Conservation (phyloP, 2,113 vertebrate genomes). For the Grammomys dolichurus region DNA sequence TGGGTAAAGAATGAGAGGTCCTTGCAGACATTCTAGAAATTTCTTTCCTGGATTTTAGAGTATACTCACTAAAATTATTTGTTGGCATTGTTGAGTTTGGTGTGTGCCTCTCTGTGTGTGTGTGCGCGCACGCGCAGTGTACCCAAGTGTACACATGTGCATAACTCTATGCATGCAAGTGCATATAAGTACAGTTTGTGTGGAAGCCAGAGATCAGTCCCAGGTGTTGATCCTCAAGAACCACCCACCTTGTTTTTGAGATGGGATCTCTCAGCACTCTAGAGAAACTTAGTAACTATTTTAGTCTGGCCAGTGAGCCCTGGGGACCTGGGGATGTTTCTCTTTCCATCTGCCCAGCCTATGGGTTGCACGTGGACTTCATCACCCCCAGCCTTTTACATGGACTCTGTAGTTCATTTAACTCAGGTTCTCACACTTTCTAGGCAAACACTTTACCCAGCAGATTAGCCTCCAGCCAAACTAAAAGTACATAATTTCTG, state of each 20-base stretch:
- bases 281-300: not conserved
- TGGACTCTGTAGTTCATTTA: too few relatives aligned
- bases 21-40: not conserved
- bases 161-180: not conserved
- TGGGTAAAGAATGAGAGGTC: rapidly evolving
- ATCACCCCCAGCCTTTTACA: not conserved
- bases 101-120: not conserved
- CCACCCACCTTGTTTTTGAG: not conserved
- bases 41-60: not conserved
- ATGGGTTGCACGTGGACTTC: too few relatives aligned
- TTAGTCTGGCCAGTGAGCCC: too few relatives aligned
- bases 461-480: not conserved
- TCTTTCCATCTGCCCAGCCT: not conserved
- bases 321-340: not conserved
- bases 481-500: rapidly evolving
- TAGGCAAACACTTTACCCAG: too few relatives aligned
- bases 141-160: not conserved
- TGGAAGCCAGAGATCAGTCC: not conserved
- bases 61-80: not conserved
- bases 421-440: not conserved
- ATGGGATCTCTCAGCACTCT: not conserved
- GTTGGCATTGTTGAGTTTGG: too few relatives aligned
- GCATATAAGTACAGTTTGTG: not conserved
- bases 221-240: not conserved
- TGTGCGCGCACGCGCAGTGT: not conserved